Evolutionary conservation across 64 coral and sea anemone genomes (phyloP).

Genomic region (Montipora cactus): DNA sequence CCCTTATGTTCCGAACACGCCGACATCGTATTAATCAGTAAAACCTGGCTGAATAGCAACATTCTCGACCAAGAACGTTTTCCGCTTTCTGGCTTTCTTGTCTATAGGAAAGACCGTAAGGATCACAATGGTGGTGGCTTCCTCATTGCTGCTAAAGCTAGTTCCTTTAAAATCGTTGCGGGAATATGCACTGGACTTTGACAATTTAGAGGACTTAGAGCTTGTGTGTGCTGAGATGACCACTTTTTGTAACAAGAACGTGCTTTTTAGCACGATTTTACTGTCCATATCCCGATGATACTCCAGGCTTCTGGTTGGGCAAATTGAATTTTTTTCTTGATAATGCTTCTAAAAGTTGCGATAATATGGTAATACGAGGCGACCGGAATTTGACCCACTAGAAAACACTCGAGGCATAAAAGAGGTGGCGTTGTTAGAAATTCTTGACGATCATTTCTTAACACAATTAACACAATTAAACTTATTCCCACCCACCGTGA

Average conservation of each 20-base stretch:
- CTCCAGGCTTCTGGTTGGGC: no score
- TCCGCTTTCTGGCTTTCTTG: no score
- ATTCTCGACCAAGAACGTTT: no score
- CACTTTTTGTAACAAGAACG: slow-evolving; percentile 60
- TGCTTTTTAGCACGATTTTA: slow-evolving; percentile 36
- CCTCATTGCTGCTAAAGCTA: slow-evolving; percentile 43
- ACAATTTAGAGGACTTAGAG: slow-evolving; percentile 34
- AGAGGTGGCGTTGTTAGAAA: slow-evolving; percentile 41
- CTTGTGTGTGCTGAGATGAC: slow-evolving; percentile 55
- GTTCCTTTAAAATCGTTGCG: slow-evolving; percentile 22
- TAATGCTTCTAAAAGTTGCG: no score
- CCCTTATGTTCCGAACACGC: no score
- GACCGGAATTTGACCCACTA: slow-evolving; percentile 13
- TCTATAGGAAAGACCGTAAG: no score
- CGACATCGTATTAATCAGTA: background rate
- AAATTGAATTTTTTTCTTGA: no score
- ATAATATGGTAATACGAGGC: slow-evolving; percentile 33
- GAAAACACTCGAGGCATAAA: slow-evolving; percentile 15
- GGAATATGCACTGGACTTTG: slow-evolving; percentile 26
- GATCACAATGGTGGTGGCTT: background rate
- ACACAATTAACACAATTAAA: background rate
- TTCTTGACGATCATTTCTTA: slow-evolving; percentile 21
- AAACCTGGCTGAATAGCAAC: no score
- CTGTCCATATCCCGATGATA: background rate
- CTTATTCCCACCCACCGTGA: background rate